Conservation (phyloP, 2,113 vertebrate genomes). For the Tor tambroides region DNA sequence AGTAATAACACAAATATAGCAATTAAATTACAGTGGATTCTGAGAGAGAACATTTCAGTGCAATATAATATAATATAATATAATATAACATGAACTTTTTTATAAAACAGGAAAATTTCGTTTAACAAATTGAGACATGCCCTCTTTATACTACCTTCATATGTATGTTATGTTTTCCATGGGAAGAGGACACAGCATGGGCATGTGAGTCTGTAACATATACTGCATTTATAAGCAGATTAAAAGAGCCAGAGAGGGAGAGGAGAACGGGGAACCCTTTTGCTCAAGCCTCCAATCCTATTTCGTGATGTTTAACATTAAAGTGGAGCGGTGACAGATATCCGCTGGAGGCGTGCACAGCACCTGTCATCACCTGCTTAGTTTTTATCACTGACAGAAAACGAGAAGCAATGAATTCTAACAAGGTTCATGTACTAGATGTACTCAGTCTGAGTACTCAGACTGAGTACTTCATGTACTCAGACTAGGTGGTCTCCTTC, state of each 20-base stretch:
- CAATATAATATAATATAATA: too few relatives aligned
- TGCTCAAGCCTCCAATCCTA: conserved; percentile 10
- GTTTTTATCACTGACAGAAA: not conserved
- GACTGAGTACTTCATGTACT: too few relatives aligned
- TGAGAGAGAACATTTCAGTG: too few relatives aligned
- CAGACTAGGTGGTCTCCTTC: not conserved
- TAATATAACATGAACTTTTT: too few relatives aligned
- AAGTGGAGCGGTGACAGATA: conserved; percentile 32
- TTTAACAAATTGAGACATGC: too few relatives aligned
- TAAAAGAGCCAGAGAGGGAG: not conserved
- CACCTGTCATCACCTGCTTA: conserved; percentile 26
- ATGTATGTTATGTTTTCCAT: not conserved
- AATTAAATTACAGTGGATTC: too few relatives aligned
- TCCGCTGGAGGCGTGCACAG: conserved; percentile 33
- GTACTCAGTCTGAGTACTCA: too few relatives aligned
- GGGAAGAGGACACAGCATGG: not conserved
- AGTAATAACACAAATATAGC: too few relatives aligned
- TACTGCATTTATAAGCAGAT: conserved; percentile 7
- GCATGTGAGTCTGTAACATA: not conserved
- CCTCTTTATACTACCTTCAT: not conserved
- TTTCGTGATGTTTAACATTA: conserved; percentile 20
- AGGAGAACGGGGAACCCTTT: not conserved
- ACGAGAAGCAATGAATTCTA: conserved; percentile 7
- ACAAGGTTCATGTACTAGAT: not conserved
- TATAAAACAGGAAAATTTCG: too few relatives aligned